Conservation (phyloP, 2,888 invertebrate genomes). For the Neuroscelio doddi region DNA sequence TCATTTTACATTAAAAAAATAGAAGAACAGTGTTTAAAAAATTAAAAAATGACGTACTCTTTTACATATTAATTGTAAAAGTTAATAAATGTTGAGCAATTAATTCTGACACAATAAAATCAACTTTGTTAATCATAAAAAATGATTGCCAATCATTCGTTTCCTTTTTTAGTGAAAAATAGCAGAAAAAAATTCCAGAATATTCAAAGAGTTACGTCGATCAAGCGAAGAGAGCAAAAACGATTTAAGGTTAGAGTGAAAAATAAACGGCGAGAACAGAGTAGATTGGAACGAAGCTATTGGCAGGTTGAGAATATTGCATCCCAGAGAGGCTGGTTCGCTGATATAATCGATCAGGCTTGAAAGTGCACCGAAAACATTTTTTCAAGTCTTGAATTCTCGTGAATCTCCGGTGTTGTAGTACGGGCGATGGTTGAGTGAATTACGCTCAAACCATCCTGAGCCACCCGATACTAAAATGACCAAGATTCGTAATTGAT, state of each 20-base stretch:
- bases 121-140: too few species aligned
- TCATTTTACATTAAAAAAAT: too few species aligned
- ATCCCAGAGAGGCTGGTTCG: constrained; percentile 44
- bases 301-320: constrained; percentile 25
- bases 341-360: constrained; percentile 41
- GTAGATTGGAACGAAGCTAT: constrained; percentile 16
- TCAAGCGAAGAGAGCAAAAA: constrained; percentile 17
- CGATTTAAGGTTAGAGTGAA: not conserved
- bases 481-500: constrained; percentile 13
- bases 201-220: constrained; percentile 20
- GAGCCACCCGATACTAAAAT: constrained; percentile 39
- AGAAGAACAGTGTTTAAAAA: too few species aligned
- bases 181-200: constrained; percentile 16
- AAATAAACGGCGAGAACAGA: constrained; percentile 17
- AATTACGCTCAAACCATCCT: constrained; percentile 19
- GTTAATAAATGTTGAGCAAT: too few species aligned
- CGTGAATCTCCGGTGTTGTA: constrained; percentile 16
- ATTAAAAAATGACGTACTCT: too few species aligned
- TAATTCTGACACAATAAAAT: too few species aligned
- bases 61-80: too few species aligned
- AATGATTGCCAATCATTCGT: too few species aligned
- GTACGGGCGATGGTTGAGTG: constrained; percentile 29
- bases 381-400: constrained; percentile 16
- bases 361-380: constrained; percentile 24
- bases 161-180: not conserved